phyloP scores from a whole-genome alignment of 1,140 invertebrate species.

The Asbolus verrucosus region DNA sequence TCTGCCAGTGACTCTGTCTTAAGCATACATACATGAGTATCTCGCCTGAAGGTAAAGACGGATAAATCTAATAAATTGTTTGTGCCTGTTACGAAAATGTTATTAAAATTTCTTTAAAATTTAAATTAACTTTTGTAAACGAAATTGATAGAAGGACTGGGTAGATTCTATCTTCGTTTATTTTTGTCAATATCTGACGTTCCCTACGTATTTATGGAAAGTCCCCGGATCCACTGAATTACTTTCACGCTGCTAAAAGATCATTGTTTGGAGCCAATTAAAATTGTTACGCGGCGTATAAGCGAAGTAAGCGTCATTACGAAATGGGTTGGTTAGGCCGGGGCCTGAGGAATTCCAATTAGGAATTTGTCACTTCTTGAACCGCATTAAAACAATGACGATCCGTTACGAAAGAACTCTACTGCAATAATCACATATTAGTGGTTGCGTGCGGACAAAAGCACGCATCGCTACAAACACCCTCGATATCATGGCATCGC shows the following conservation, averaged over 20 bases:
- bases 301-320: constrained; percentile 58
- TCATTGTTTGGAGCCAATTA: constrained; percentile 60
- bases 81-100: constrained; percentile 39
- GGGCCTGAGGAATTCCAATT: constrained; percentile 63
- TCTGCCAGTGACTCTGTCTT: constrained; percentile 42
- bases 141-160: constrained; percentile 39
- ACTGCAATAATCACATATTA: constrained; percentile 48
- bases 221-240: constrained; percentile 42
- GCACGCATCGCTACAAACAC: constrained; percentile 45
- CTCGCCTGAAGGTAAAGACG: constrained; percentile 41
- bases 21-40: constrained; percentile 44
- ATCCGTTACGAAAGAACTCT: constrained; percentile 51
- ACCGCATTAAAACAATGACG: constrained; percentile 58
- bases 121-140: constrained; percentile 44
- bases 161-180: constrained; percentile 39
- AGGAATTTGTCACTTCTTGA: constrained; percentile 63
- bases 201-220: constrained; percentile 36
- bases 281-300: constrained; percentile 60
- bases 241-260: constrained; percentile 50
- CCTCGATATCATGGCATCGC: constrained; percentile 47
- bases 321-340: constrained; percentile 53
- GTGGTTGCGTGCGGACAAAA: constrained; percentile 47
- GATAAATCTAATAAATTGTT: constrained; percentile 48
- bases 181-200: constrained; percentile 46
- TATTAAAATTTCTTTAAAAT: constrained; percentile 47